A percentile compares a stretch with the other conserved stretches of the same genome.
Conservation (phyloP, 2,113 vertebrate genomes). For the Neolamprologus sp. region DNA sequence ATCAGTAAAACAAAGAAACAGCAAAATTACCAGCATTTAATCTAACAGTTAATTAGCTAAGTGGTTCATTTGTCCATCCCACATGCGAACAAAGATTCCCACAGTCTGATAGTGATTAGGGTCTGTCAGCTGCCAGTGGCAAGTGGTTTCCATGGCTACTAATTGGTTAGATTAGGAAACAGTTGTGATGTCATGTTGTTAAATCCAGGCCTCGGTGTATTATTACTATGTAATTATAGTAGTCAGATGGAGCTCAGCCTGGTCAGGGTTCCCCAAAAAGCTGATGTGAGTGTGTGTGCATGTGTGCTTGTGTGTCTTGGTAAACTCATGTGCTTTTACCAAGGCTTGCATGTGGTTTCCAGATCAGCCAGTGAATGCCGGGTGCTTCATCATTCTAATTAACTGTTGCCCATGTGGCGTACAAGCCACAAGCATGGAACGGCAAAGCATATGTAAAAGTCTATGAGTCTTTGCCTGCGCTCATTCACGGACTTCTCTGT, state of each 20-base stretch:
- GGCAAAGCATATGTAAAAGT: not conserved
- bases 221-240: constrained; percentile 53
- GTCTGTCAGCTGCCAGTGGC: not conserved
- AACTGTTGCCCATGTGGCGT: constrained; percentile 13
- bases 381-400: constrained; percentile 38
- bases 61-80: not conserved
- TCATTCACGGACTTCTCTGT: not conserved
- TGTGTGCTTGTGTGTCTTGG: not conserved
- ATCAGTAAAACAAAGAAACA: not conserved
- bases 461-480: not conserved
- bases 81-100: not conserved
- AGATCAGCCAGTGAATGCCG: constrained; percentile 12
- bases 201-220: constrained; percentile 29
- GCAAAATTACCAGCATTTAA: not conserved
- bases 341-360: constrained; percentile 14
- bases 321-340: not conserved
- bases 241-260: not conserved
- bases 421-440: not conserved
- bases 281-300: not conserved
- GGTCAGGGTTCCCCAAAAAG: constrained; percentile 5
- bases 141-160: constrained; percentile 33
- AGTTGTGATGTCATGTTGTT: constrained; percentile 54
- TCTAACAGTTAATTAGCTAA: not conserved
- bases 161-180: constrained; percentile 50
- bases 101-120: constrained; percentile 25